Base-by-base conservation (phyloP, 2,888 invertebrate genomes). In the Melangyna quadrimaculata region DNA sequence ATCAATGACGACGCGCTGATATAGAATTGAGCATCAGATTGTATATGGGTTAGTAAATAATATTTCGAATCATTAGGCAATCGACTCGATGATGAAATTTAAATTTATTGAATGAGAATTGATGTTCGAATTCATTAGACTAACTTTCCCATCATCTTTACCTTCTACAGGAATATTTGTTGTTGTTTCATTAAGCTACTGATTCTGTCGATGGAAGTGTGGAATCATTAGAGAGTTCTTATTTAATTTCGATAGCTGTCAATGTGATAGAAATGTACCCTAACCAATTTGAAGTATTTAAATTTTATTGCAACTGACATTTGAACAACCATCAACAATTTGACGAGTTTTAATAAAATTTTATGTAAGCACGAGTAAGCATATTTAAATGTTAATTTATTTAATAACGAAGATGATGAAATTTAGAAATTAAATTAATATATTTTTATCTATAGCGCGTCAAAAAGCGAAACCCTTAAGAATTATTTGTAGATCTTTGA, bases 81-180 rank as follows among this genome's bases (percentile, higher is more conserved):
- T 84, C 80, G 75, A 69, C 48, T 75, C 69, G 72, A 69, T 80
- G 75, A 84, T 80, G 84, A 84, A 84, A 80, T 80, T 84, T 84
- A 80, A 84, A 84, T 84, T 84, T 77, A 84, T 84, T 84, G 75
- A 84, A 84, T 51, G 75, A 72, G 69, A 75, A 84, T 72, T 80
- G 84, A 80, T 77, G 84, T 61, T 63, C 65, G 75, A 84, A 84
- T 80, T 79, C 79, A 84, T 84, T 84, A 77, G 61, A 67, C 35
- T 40, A 53, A 57, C 37, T 40, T 73, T 19, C 61, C 24, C n/a
- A 27, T 10, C 22, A 37, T 5, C 3, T 17, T 8, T 55, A 29
- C 10, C 27, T n/a, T 14, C 29, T 29, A 9, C 8, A 5, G 8
- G 53, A 14, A 53, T 61, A 24, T 40, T 40, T 37, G n/a, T 40